Conservation (phyloP, 2,888 invertebrate species). For the Dicroscelio sp. region DNA sequence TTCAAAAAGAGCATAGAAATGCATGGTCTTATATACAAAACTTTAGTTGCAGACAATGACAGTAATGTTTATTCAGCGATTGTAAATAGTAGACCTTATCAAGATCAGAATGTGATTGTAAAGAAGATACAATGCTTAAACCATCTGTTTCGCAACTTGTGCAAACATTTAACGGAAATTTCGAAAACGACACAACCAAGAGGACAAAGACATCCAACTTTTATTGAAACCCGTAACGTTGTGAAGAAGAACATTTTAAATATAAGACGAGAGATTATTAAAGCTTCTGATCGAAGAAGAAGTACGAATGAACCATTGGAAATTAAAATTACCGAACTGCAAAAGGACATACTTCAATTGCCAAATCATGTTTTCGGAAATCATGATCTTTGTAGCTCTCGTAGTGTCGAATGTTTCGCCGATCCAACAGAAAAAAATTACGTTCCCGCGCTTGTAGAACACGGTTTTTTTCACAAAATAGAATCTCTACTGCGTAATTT, state of each 20-base stretch:
- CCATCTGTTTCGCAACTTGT: conserved; percentile 40
- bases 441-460: too few relatives aligned
- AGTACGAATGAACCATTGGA: conserved; percentile 48
- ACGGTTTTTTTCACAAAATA: too few relatives aligned
- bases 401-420: too few relatives aligned
- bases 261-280: not conserved
- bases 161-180: conserved; percentile 24
- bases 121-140: conserved; percentile 47
- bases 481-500: too few relatives aligned
- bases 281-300: not conserved
- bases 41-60: conserved; percentile 85
- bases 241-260: conserved; percentile 8
- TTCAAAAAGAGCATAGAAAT: conserved; percentile 72
- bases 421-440: too few relatives aligned
- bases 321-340: too few relatives aligned
- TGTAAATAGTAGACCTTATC: conserved; percentile 84
- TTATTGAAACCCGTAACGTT: conserved; percentile 4
- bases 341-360: too few relatives aligned
- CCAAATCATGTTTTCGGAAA: too few relatives aligned
- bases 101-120: conserved; percentile 9
- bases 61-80: conserved; percentile 88
- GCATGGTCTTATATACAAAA: conserved; percentile 74
- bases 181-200: conserved; percentile 29
- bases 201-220: conserved; percentile 18
- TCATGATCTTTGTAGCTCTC: too few relatives aligned